Evolutionary conservation across 2,113 vertebrate genomes (phyloP), one percentile per base, ranked within the genome.

Genomic region (Meriones unguiculatus): DNA sequence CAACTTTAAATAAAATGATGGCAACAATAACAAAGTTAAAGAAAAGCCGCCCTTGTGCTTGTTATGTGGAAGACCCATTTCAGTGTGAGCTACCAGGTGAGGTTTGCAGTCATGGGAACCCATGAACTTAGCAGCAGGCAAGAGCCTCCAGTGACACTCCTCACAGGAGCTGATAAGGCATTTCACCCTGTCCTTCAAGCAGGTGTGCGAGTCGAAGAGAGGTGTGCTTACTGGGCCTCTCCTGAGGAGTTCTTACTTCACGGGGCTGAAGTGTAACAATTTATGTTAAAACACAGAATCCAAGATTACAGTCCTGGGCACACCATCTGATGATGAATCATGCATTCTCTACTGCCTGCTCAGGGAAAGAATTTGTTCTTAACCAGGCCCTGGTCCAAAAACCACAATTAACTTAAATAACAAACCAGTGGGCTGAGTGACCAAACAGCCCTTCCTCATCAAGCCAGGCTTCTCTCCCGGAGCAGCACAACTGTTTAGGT

Each of bases 381-480:
- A 88, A 4, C 9, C 14, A 0, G 0, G 90, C 78, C 50, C 78
- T 76, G 78, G 88, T 89, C 77, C 95, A 96, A 95, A 84, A 93
- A 59, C 15, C 65, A 97, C 96, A 97, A 95, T 77, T 85, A 88
- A 87, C 65, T 97, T 98, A 93, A 95, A 97, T 65, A 97, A 84
- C 86, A 87, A 95, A 96, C 0, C 97, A 97, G 95, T 93, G 97
- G 90, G 97, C 89, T 97, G 75, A 95, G 95, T 98, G 97, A 97
- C 96, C 97, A 96, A 95, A 94, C 84, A 97, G 97, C 96, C 97
- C 65, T 96, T 97, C 96, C 90, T 92, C 98, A 98, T 98, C 98
- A 98, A 46, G 98, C 98, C 98, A 98, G 98, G 97, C 98, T 98
- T 98, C 98, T 98, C 98, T 97, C 98, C 98, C 93, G 97, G 98